Percentiles rank a stretch among this genome's conserved stretches.
phyloP scores from a whole-genome alignment of 2,113 vertebrate genomes.

The Taxidea taxus region DNA sequence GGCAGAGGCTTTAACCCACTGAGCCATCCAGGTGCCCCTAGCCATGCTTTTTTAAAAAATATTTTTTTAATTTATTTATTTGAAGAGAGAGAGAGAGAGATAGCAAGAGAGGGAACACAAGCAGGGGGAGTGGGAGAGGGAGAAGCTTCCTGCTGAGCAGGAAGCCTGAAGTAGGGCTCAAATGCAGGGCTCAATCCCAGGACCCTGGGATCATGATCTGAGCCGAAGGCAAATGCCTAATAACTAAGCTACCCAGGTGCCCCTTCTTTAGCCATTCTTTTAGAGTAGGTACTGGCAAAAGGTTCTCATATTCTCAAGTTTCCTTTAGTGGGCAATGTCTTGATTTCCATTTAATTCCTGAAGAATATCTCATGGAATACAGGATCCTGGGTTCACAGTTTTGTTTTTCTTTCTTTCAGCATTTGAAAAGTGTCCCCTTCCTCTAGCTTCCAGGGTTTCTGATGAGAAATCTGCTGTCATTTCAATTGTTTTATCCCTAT shows the following conservation, averaged over 20 bases:
- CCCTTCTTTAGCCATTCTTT: not conserved
- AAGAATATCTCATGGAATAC: not conserved
- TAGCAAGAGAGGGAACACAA: not conserved
- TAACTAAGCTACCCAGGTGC: not conserved
- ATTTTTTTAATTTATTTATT: not conserved
- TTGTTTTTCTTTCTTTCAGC: not conserved
- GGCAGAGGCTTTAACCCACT: no score
- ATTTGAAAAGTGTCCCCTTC: not conserved
- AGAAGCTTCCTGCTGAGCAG: not conserved
- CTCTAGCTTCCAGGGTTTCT: not conserved
- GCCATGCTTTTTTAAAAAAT: not conserved
- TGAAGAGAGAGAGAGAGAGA: not conserved
- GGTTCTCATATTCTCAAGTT: not conserved
- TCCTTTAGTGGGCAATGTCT: not conserved
- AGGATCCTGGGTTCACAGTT: not conserved
- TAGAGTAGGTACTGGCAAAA: not conserved
- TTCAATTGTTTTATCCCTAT: not conserved
- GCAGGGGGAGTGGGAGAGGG: not conserved
- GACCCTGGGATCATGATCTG: not conserved
- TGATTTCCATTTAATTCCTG: not conserved
- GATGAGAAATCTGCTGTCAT: not conserved
- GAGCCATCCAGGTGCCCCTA: not conserved
- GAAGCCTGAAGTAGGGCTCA: not conserved
- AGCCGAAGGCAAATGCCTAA: not conserved
- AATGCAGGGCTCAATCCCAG: not conserved